phyloP scores from a whole-genome alignment of 1,140 invertebrate species.

The Ditylenchus dipsaci region DNA sequence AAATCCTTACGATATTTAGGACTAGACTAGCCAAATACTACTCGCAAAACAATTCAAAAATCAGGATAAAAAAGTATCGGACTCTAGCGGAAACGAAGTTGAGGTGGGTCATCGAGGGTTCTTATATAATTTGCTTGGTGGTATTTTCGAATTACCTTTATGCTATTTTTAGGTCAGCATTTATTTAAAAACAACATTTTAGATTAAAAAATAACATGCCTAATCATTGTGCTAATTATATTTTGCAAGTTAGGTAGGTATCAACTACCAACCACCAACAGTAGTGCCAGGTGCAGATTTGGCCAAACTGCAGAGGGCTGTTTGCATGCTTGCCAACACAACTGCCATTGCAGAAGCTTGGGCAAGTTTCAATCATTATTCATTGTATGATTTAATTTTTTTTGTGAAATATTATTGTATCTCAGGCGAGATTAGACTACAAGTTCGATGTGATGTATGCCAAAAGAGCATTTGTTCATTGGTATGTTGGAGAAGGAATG shows the following conservation, averaged over 20 bases:
- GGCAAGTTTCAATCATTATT: conserved; percentile 49
- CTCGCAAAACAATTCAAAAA: too few species aligned
- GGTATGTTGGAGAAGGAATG: conserved; percentile 72
- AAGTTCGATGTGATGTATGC: conserved; percentile 67
- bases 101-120: too few species aligned
- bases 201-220: conserved; percentile 21
- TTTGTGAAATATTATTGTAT: too few species aligned
- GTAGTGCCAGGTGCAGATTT: conserved; percentile 51
- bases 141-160: too few species aligned
- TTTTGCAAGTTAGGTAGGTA: conserved; percentile 22
- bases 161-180: too few species aligned
- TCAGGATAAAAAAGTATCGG: too few species aligned
- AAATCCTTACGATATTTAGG: too few species aligned
- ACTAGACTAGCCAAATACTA: too few species aligned
- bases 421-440: conserved; percentile 60
- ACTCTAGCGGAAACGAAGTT: too few species aligned
- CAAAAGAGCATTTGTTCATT: conserved; percentile 73
- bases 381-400: too few species aligned
- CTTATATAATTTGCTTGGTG: too few species aligned
- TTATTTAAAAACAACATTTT: conserved; percentile 13
- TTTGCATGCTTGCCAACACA: conserved; percentile 75
- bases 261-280: conserved; percentile 50
- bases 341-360: conserved; percentile 74
- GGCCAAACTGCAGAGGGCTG: conserved; percentile 58
- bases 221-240: too few species aligned